A percentile compares a stretch with the other conserved stretches of the same genome.
These are phyloP conservation scores for Pelecanoides urinatrix DNA, from an alignment of 2,113 vertebrate genomes.

Conservation along the genomic window DNA sequence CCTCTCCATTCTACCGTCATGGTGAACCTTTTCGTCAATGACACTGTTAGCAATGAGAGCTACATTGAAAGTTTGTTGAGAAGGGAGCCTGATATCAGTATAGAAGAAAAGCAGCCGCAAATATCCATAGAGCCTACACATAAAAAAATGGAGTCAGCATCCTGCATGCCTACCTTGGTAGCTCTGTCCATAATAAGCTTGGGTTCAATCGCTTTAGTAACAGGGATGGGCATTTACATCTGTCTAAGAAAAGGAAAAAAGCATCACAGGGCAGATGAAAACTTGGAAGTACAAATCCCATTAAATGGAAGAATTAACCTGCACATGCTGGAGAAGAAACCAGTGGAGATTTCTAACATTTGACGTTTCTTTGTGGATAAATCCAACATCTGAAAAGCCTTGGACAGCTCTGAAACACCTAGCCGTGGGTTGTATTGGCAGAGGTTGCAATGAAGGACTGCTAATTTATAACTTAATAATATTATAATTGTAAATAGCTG, in stretches of 20 bases:
- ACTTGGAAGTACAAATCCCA: conserved; percentile 87
- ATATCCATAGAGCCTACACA: conserved; percentile 83
- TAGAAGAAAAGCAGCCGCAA: conserved; percentile 88
- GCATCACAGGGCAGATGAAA: conserved; percentile 78
- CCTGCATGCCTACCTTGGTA: conserved; percentile 86
- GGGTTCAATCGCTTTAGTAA: conserved; percentile 83
- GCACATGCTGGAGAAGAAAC: conserved; percentile 83
- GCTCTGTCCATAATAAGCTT: conserved; percentile 86
- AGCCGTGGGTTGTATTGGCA: conserved; percentile 6
- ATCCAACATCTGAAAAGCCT: neutral
- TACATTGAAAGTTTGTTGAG: conserved; percentile 92
- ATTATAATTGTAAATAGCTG: conserved; percentile 79
- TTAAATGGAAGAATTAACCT: conserved; percentile 88
- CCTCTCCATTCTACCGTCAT: conserved; percentile 91
- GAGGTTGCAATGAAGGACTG: conserved; percentile 60
- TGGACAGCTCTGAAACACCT: neutral
- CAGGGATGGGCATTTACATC: conserved; percentile 88
- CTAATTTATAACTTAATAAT: conserved; percentile 80
- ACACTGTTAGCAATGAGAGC: conserved; percentile 95
- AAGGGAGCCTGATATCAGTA: conserved; percentile 86
- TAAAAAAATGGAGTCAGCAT: conserved; percentile 76
- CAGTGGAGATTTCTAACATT: conserved; percentile 91
- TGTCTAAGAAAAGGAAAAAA: conserved; percentile 85
- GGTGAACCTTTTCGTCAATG: conserved; percentile 98
- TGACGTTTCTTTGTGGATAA: conserved; percentile 66